These are phyloP conservation scores for Morphnarchus princeps DNA, from an alignment of 2,113 vertebrate genomes.

Conservation along the genomic window DNA sequence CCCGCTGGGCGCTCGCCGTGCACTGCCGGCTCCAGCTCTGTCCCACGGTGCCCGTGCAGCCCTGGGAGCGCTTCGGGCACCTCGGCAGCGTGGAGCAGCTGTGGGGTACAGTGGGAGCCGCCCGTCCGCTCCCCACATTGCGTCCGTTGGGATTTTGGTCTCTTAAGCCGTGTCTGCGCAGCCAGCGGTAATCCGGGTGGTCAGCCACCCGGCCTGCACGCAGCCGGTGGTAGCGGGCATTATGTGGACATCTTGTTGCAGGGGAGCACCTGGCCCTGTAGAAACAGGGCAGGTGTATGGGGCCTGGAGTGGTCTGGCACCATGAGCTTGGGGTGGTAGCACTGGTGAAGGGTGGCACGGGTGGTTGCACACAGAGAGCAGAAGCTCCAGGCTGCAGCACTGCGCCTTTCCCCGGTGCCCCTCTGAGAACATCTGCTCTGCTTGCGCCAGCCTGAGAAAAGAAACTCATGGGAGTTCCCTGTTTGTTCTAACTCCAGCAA, in stretches of 20 bases:
- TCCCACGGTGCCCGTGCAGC: background rate
- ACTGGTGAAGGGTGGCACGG: background rate
- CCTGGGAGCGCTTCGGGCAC: background rate
- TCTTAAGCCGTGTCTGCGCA: background rate
- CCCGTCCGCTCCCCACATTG: rapidly evolving
- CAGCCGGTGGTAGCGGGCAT: background rate
- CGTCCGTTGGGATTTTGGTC: rapidly evolving
- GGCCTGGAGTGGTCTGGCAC: background rate
- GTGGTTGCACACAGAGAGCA: background rate
- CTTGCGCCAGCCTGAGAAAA: background rate
- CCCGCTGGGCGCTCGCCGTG: background rate
- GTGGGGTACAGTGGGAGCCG: background rate
- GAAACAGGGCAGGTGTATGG: background rate
- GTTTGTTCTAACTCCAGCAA: background rate
- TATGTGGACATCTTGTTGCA: background rate
- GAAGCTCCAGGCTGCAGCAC: background rate
- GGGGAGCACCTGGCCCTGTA: background rate
- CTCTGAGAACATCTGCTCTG: background rate
- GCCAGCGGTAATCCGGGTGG: background rate
- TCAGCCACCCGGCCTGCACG: background rate
- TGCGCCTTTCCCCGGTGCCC: background rate
- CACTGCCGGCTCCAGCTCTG: no score
- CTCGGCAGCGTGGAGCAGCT: background rate
- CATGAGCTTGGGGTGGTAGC: background rate
- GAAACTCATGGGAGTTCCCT: background rate